Evolutionary conservation across 2,113 vertebrate genomes (phyloP).

Genomic region (Amblyornis subalaris): DNA sequence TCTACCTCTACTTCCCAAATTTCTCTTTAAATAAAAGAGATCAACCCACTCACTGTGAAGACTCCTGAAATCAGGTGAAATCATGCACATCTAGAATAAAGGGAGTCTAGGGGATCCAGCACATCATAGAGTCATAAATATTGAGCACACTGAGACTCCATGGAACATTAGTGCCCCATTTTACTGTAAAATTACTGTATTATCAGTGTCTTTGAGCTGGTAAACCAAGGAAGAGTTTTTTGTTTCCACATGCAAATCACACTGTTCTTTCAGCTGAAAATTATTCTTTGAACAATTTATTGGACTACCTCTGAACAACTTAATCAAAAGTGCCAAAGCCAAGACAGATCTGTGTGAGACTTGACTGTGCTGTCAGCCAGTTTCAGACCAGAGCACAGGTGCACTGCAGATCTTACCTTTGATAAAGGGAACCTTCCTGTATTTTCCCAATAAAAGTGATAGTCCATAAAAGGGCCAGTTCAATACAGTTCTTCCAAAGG

Average conservation of each 20-base stretch:
- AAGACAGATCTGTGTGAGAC: neutral
- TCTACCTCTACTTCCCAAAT: neutral
- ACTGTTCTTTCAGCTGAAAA: neutral
- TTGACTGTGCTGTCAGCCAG: neutral
- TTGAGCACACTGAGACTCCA: neutral
- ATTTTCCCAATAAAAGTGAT: neutral
- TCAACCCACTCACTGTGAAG: neutral
- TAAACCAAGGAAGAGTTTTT: neutral
- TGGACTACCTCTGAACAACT: neutral
- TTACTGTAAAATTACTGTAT: neutral
- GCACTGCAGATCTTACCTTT: neutral
- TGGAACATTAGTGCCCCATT: neutral
- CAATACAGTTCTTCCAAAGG: neutral
- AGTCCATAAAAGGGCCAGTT: neutral
- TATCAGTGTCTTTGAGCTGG: neutral
- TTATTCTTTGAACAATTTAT: neutral
- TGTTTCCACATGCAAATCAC: neutral
- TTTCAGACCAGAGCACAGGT: neutral
- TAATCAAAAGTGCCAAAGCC: neutral
- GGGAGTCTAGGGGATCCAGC: neutral
- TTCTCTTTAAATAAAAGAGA: neutral
- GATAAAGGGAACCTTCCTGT: neutral
- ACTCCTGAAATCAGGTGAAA: neutral
- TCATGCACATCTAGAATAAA: neutral
- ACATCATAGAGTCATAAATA: neutral